Evolutionary conservation across 2,113 vertebrate species (phyloP).

Genomic region (Dicrurus megarhynchus): DNA sequence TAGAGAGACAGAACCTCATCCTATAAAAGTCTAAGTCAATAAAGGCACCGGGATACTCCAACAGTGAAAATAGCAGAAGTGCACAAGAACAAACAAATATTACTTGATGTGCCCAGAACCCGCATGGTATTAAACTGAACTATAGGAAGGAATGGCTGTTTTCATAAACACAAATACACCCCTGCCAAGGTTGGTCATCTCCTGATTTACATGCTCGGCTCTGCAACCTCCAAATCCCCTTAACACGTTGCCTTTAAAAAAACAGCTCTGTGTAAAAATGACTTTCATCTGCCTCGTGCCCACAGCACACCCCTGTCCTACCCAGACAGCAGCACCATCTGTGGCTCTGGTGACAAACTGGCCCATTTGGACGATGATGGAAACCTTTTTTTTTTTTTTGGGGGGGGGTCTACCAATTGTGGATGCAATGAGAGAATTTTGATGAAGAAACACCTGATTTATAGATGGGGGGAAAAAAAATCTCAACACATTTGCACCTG

Average conservation of each 20-base stretch:
- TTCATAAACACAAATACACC: not conserved
- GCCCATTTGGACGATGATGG: not conserved
- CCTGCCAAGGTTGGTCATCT: not conserved
- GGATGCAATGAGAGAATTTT: not conserved
- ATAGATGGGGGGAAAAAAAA: not conserved
- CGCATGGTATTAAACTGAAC: not conserved
- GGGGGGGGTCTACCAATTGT: not conserved
- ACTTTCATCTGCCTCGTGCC: slow-evolving; percentile 11
- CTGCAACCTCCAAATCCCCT: not conserved
- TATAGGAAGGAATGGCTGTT: not conserved
- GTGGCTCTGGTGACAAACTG: slow-evolving; percentile 13
- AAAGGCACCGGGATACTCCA: slow-evolving; percentile 29
- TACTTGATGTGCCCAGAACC: slow-evolving; percentile 16
- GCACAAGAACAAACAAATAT: slow-evolving; percentile 40
- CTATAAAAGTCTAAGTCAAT: slow-evolving; percentile 61
- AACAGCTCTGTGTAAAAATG: not conserved
- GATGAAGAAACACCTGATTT: slow-evolving; percentile 8
- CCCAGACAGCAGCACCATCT: not conserved
- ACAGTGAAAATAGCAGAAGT: not conserved
- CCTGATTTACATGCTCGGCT: slow-evolving; percentile 24
- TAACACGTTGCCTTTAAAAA: not conserved
- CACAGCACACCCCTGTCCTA: not conserved
- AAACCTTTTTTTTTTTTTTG: not conserved
- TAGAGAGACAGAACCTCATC: slow-evolving; percentile 50
- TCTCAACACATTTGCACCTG: not conserved